Base-by-base conservation (phyloP, 2,888 invertebrate genomes). In the Heliconius ismenius region DNA sequence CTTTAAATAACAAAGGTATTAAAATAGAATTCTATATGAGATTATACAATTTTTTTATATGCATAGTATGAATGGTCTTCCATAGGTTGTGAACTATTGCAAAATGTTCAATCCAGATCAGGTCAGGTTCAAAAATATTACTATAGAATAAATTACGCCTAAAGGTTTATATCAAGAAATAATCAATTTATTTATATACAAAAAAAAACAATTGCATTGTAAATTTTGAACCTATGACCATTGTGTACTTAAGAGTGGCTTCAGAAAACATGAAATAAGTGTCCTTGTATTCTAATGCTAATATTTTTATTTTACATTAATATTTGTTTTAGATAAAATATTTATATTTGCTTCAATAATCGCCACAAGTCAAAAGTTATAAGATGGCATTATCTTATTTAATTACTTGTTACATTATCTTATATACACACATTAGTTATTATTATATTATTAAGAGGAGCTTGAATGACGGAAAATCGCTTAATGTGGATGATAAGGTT, bases 401-500 rank as follows among this genome's bases (percentile, higher is more conserved):
- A 70, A 70, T 70, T 24, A 24, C 4, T 36, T 13, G 58, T 70
- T 58, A 70, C 21, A 32, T 58, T 70, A 58, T 32, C 58, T 36
- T 36, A 24, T 43, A 28, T 58, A 36, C 54, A 28, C 24, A 36
- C 28, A 69, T 69, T 43, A 54, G 28, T 21, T 28, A 49, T 15
- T 43, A 21, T 69, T 32, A 32, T 69, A 69, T 69, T 28, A 69
- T 58, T 58, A 58, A 24, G n/a, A 70, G 24, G 9, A 70, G 15
- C n/a, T 67, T 70, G 58, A 70, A 70, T 58, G 70, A 70, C n/a
- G 24, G 32, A 70, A 58, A 58, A 58, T 36, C 4, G 58, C 15
- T 36, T 70, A 58, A 6, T 58, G 13, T n/a, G 24, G n/a, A 9
- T 32, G 54, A 70, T 70, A 54, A 32, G 54, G 11, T 13, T 21